phyloP scores from a whole-genome alignment of 2,113 vertebrate genomes.

The Clarias magur region DNA sequence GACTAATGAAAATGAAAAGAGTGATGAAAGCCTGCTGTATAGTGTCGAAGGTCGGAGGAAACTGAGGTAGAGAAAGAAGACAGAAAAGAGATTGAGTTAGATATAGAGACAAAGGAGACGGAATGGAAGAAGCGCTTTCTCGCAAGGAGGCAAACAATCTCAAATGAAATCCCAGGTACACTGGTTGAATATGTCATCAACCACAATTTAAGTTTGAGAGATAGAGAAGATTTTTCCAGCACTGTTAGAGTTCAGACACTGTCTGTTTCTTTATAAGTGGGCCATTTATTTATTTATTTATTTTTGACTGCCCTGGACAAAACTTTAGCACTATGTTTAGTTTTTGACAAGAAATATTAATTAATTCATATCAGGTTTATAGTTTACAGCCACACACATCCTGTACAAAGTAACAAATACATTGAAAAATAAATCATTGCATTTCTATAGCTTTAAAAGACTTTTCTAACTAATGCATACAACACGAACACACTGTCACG shows the following conservation, averaged over 20 bases:
- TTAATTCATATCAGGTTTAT: not conserved
- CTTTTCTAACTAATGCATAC: not conserved
- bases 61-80: not conserved
- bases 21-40: not conserved
- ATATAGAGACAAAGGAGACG: not conserved
- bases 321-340: not conserved
- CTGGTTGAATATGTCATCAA: not conserved
- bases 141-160: not conserved
- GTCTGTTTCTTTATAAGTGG: not conserved
- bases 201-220: not conserved
- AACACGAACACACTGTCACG: not conserved
- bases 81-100: not conserved
- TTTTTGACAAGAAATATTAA: not conserved
- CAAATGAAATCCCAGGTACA: not conserved
- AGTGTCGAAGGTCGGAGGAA: not conserved
- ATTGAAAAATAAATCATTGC: not conserved
- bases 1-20: slow-evolving; percentile 1
- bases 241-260: not conserved
- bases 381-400: not conserved
- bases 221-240: not conserved
- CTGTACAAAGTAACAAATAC: not conserved
- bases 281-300: not conserved
- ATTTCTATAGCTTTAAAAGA: not conserved
- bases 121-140: not conserved
- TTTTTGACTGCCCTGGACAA: not conserved